phyloP scores from a whole-genome alignment of 2,888 invertebrate genomes.

The Drosophila monieri region DNA sequence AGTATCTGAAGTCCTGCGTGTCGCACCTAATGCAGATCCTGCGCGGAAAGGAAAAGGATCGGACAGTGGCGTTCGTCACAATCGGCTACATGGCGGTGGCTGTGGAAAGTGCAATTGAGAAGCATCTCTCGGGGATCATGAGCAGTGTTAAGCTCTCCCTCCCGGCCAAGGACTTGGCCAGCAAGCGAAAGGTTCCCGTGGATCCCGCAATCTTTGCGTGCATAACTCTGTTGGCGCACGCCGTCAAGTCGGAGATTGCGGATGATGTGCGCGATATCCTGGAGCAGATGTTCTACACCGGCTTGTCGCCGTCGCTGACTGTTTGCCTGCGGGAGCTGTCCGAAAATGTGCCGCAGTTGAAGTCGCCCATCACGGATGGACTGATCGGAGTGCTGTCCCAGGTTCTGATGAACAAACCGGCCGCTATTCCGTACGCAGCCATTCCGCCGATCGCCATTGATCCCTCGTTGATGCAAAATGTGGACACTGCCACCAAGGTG shows the following conservation, averaged over 20 bases:
- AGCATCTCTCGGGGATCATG: conserved; percentile 93
- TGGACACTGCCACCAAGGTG: conserved; percentile 93
- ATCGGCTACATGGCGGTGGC: conserved; percentile 96
- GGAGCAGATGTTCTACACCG: conserved; percentile 96
- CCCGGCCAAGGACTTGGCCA: conserved; percentile 90
- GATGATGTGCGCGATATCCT: conserved; percentile 92
- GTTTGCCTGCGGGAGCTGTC: conserved; percentile 96
- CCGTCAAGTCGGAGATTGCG: conserved; percentile 91
- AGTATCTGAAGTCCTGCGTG: conserved; percentile 90
- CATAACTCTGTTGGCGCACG: conserved; percentile 94
- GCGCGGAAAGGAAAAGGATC: conserved; percentile 92
- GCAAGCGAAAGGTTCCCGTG: conserved; percentile 89
- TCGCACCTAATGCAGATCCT: conserved; percentile 90
- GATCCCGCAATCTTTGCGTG: conserved; percentile 97
- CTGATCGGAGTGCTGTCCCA: conserved; percentile 95
- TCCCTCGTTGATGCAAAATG: conserved; percentile 81
- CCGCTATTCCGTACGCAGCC: conserved; percentile 87
- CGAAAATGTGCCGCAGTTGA: conserved; percentile 93
- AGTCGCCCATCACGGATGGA: conserved; percentile 96
- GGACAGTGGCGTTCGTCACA: conserved; percentile 94
- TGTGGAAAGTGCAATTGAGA: conserved; percentile 91
- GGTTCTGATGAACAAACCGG: conserved; percentile 94
- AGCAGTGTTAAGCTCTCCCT: conserved; percentile 90
- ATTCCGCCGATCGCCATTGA: conserved; percentile 83
- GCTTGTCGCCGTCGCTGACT: conserved; percentile 94